phyloP scores from a whole-genome alignment of 2,888 invertebrate genomes.

The Philonicus albiceps region DNA sequence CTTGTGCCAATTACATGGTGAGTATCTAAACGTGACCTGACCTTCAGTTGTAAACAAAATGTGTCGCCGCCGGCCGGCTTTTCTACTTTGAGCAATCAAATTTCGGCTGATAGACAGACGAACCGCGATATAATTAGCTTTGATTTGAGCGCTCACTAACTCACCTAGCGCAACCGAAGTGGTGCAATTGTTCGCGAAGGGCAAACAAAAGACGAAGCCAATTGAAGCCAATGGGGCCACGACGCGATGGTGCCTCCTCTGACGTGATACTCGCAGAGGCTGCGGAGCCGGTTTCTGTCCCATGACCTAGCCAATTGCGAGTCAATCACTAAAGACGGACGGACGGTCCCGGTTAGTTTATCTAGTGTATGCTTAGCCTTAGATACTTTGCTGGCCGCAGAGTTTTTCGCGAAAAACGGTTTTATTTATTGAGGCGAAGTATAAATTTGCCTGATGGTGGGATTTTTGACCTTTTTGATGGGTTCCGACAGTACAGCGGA shows the following conservation, averaged over 20 bases:
- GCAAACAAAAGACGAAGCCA: background rate
- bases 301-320: background rate
- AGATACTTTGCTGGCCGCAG: background rate
- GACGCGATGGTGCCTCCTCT: background rate
- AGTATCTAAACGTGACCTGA: background rate
- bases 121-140: background rate
- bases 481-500: background rate
- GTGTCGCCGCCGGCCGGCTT: background rate
- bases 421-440: background rate
- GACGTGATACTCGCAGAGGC: background rate
- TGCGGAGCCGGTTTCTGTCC: background rate
- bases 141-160: background rate
- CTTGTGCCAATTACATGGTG: background rate
- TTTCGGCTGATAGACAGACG: background rate
- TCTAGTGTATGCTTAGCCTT: background rate
- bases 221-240: background rate
- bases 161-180: background rate
- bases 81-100: background rate
- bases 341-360: background rate
- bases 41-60: background rate
- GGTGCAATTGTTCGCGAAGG: background rate
- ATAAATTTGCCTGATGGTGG: background rate
- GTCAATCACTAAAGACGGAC: background rate
- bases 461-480: background rate
- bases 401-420: background rate